Evolutionary conservation across 2,797 vertebrate genomes (phyloP).

Genomic region (Sardinella longiceps): DNA sequence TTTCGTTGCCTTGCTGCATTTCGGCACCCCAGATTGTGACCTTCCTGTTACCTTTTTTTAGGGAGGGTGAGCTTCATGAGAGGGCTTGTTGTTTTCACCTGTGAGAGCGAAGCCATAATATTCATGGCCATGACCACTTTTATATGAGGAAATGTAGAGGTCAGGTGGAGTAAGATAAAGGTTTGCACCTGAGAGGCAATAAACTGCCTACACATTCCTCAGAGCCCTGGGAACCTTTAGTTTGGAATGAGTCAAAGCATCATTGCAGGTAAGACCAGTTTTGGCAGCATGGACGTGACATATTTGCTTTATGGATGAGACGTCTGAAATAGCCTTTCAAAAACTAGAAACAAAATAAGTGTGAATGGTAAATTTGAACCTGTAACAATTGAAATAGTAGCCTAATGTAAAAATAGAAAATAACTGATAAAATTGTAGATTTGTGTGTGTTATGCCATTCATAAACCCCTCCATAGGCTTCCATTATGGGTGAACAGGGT

Average conservation of each 20-base stretch:
- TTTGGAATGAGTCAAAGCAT: not conserved
- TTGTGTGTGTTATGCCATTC: too few relatives aligned
- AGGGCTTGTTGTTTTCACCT: constrained; percentile 10
- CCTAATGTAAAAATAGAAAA: too few relatives aligned
- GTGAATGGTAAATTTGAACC: too few relatives aligned
- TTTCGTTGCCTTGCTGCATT: constrained; percentile 2
- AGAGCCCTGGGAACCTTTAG: not conserved
- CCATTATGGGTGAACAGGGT: too few relatives aligned
- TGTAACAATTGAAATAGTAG: too few relatives aligned
- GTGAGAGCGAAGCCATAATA: constrained; percentile 1
- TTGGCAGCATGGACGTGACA: too few relatives aligned
- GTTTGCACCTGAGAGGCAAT: not conserved
- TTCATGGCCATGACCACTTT: not conserved
- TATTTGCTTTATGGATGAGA: too few relatives aligned
- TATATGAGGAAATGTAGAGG: constrained; percentile 9
- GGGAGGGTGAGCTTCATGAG: not conserved
- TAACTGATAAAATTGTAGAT: too few relatives aligned
- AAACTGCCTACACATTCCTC: not conserved
- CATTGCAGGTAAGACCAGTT: not conserved
- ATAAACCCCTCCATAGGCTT: too few relatives aligned
- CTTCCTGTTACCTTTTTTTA: constrained; percentile 18
- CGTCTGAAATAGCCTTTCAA: too few relatives aligned
- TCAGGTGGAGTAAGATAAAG: constrained; percentile 18
- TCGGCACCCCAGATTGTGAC: not conserved
- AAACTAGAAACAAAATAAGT: too few relatives aligned